Conservation (phyloP, 1,140 invertebrate species). For the Trialeurodes vaporariorum region DNA sequence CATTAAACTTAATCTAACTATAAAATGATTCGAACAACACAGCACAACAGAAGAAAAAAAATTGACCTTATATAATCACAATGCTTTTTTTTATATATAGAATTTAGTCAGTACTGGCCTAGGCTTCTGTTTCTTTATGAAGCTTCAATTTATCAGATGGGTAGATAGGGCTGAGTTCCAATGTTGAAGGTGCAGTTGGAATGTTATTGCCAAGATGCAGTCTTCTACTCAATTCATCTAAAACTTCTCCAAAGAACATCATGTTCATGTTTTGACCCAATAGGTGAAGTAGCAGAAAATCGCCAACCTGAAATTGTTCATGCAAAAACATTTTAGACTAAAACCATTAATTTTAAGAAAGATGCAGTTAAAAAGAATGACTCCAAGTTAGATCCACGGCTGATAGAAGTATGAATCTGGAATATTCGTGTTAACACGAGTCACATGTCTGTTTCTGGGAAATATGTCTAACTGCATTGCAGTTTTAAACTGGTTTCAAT, state of each 20-base stretch:
- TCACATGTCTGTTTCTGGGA: too few species aligned
- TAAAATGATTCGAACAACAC: too few species aligned
- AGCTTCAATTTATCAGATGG: conserved; percentile 51
- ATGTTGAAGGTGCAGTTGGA: conserved; percentile 66
- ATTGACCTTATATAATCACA: background rate
- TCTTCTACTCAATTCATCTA: conserved; percentile 48
- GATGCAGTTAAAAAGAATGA: too few species aligned
- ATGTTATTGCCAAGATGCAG: conserved; percentile 54
- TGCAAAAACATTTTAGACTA: too few species aligned
- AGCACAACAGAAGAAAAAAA: too few species aligned
- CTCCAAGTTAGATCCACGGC: too few species aligned
- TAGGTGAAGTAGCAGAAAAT: conserved; percentile 69
- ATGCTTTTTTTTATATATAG: background rate
- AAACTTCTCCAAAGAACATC: conserved; percentile 60
- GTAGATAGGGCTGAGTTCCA: conserved; percentile 74
- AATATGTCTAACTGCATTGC: too few species aligned
- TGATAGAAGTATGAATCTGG: too few species aligned
- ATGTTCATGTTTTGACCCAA: conserved; percentile 76
- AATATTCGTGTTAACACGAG: too few species aligned
- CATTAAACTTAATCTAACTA: too few species aligned
- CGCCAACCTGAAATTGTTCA: conserved; percentile 70
- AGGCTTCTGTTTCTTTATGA: conserved; percentile 69
- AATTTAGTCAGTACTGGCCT: conserved; percentile 33
- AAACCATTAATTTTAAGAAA: too few species aligned
- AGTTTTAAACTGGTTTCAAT: too few species aligned